These are phyloP conservation scores for Bothrops jararaca DNA, from an alignment of 2,113 vertebrate species.

Conservation along the genomic window DNA sequence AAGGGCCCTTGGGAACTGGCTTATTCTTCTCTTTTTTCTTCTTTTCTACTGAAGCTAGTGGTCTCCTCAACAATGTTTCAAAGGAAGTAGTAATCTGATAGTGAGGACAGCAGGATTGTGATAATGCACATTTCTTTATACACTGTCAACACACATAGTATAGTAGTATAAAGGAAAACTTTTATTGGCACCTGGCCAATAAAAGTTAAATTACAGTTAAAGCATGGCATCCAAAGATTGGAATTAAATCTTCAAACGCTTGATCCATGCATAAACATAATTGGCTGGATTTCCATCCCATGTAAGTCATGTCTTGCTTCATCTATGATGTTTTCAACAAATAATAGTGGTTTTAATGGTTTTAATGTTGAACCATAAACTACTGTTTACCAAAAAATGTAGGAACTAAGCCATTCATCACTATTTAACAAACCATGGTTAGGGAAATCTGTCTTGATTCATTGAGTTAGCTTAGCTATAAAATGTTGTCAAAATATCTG, in stretches of 20 bases:
- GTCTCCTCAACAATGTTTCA: background rate
- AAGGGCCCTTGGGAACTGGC: background rate
- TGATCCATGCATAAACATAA: background rate
- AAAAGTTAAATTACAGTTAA: background rate
- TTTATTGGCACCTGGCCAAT: background rate
- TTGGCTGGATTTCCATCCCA: background rate
- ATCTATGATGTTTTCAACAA: background rate
- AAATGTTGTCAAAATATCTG: background rate
- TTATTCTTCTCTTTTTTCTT: background rate
- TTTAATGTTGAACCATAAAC: background rate
- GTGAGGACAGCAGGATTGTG: background rate
- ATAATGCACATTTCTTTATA: background rate
- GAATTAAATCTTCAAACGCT: background rate
- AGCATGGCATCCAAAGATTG: background rate
- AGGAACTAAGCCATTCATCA: background rate
- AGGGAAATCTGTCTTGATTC: background rate
- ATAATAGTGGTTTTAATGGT: background rate
- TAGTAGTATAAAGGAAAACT: background rate
- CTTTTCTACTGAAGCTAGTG: background rate
- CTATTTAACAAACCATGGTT: background rate
- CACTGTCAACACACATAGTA: background rate
- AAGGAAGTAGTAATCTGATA: slow-evolving; percentile 9
- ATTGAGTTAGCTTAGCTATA: background rate
- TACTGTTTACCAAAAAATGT: background rate
- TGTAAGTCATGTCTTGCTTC: background rate